Evolutionary conservation across 2,797 vertebrate species (phyloP).

Genomic region (Luscinia megarhynchos): DNA sequence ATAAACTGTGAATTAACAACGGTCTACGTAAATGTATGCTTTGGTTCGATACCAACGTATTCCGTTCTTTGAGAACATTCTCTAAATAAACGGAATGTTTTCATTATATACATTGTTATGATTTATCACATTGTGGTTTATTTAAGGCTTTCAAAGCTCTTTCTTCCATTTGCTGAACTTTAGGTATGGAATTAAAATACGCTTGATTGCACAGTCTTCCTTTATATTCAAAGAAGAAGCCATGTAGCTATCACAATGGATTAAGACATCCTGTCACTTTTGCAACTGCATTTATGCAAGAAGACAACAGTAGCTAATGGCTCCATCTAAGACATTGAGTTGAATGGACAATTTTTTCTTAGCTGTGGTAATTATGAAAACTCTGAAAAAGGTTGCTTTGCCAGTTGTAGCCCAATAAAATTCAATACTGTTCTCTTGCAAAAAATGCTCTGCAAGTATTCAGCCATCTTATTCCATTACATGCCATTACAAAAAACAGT

Average conservation of each 20-base stretch:
- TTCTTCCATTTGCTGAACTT: conserved; percentile 42
- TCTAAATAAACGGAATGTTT: conserved; percentile 26
- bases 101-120: conserved; percentile 26
- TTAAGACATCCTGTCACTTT: conserved; percentile 62
- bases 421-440: background rate
- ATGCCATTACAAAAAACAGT: background rate
- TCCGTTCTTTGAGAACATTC: conserved; percentile 13
- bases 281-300: conserved; percentile 71
- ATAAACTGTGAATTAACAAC: conserved; percentile 50
- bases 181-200: background rate
- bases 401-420: conserved; percentile 30
- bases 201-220: background rate
- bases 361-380: conserved; percentile 54
- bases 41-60: conserved; percentile 2
- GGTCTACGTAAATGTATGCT: background rate
- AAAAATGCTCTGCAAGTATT: conserved; percentile 6
- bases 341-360: conserved; percentile 73
- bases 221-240: background rate
- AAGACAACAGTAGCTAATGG: conserved; percentile 74
- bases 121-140: conserved; percentile 42
- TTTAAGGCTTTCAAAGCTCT: conserved; percentile 27
- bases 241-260: conserved; percentile 51
- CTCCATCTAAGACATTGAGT: conserved; percentile 53
- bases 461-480: conserved; percentile 19
- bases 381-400: conserved; percentile 55